Conservation (phyloP, 2,797 vertebrate species). For the Ibycter americanus region DNA sequence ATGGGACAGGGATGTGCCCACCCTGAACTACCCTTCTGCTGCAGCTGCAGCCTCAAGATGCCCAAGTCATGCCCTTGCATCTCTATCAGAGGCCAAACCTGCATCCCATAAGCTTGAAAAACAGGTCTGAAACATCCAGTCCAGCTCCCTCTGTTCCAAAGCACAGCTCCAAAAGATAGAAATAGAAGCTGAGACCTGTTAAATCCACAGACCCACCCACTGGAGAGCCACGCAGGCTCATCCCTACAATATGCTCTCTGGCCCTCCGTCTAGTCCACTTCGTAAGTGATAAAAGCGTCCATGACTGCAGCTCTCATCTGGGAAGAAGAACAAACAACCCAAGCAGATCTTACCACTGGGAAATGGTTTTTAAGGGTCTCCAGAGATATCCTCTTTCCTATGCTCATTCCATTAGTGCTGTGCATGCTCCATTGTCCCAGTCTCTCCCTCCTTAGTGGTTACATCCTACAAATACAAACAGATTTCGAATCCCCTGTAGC, state of each 20-base stretch:
- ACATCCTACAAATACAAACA: constrained; percentile 50
- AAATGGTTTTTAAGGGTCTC: constrained; percentile 64
- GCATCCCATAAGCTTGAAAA: background rate
- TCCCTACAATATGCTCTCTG: background rate
- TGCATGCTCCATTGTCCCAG: constrained; percentile 57
- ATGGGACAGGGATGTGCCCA: background rate
- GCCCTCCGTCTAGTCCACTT: background rate
- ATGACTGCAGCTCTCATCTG: constrained; percentile 39
- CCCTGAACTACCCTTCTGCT: background rate
- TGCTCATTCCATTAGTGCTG: constrained; percentile 66
- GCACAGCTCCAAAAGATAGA: background rate
- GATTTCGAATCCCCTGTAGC: constrained; percentile 53
- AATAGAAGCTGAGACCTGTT: background rate
- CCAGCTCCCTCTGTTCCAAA: background rate
- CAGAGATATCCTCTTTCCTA: constrained; percentile 59
- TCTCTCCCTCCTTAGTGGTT: constrained; percentile 51
- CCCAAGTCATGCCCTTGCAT: background rate
- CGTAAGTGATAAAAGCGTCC: constrained; percentile 45
- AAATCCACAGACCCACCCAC: background rate
- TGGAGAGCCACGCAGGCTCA: background rate
- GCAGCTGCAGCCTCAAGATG: background rate
- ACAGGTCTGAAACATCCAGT: background rate
- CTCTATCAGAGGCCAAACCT: background rate
- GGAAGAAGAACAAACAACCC: constrained; percentile 60
- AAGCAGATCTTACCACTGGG: constrained; percentile 58